A percentile compares a stretch with the other conserved stretches of the same genome.
Conservation (phyloP, 2,888 invertebrate genomes). For the Cremastinae sp. region DNA sequence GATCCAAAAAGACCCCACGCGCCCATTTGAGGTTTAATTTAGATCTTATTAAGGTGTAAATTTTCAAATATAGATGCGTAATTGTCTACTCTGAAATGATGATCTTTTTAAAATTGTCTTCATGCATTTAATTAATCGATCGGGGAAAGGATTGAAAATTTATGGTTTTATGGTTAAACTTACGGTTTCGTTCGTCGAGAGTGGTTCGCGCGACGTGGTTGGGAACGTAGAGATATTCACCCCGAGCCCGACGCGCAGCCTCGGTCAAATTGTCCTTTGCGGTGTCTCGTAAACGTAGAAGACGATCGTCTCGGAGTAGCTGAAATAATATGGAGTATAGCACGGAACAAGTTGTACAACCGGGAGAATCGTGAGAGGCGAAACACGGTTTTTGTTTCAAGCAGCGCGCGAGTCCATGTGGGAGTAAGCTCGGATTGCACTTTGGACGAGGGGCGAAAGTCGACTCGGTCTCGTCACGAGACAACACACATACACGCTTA, state of each 20-base stretch:
- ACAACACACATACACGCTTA: not conserved
- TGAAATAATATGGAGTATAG: constrained; percentile 69
- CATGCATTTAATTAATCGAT: no score
- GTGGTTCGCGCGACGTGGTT: constrained; percentile 84
- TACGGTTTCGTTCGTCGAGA: constrained; percentile 84
- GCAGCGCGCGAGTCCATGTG: not conserved
- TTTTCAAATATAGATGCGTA: no score
- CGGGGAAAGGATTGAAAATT: not conserved
- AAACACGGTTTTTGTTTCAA: constrained; percentile 43
- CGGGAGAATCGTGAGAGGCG: constrained; percentile 17
- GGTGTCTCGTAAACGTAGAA: constrained; percentile 80
- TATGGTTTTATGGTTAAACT: constrained; percentile 62
- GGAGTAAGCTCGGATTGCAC: constrained; percentile 28
- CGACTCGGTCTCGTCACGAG: constrained; percentile 27
- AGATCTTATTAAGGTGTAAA: no score
- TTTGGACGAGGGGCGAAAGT: constrained; percentile 35
- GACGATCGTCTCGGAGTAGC: constrained; percentile 82
- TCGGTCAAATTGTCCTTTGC: constrained; percentile 83
- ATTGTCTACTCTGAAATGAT: no score
- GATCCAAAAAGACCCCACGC: no score
- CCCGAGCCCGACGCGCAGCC: constrained; percentile 83
- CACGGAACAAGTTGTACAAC: constrained; percentile 13
- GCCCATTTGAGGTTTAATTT: no score
- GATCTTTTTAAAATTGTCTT: no score
- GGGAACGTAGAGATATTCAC: constrained; percentile 84